These are phyloP conservation scores for Spilosoma lubricipeda DNA, from an alignment of 2,888 invertebrate species.

Conservation along the genomic window DNA sequence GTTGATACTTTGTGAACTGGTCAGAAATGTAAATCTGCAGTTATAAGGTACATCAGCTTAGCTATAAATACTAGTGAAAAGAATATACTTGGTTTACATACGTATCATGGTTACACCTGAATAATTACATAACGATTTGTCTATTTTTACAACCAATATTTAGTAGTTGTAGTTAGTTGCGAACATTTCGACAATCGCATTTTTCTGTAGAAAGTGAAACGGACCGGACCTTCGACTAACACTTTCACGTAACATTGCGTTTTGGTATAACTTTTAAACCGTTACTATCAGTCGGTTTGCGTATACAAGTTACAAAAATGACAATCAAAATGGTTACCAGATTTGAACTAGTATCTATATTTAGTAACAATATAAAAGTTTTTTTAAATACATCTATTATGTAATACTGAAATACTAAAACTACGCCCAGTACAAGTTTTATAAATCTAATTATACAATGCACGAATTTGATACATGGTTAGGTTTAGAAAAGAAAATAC, in stretches of 20 bases:
- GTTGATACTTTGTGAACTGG: neutral
- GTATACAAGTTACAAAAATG: conserved; percentile 1
- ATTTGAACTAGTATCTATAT: too few relatives aligned
- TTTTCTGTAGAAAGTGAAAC: conserved; percentile 81
- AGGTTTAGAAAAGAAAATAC: too few relatives aligned
- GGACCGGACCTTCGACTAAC: conserved; percentile 63
- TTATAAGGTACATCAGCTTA: too few relatives aligned
- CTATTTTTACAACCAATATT: neutral
- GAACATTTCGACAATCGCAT: conserved; percentile 68
- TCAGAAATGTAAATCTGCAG: too few relatives aligned
- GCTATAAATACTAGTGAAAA: neutral
- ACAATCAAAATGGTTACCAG: neutral
- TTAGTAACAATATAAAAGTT: neutral
- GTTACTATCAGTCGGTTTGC: conserved; percentile 11
- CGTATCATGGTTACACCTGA: neutral
- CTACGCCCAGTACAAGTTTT: neutral
- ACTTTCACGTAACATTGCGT: conserved; percentile 68
- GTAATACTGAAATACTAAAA: neutral
- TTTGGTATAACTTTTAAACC: conserved; percentile 39
- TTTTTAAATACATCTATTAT: neutral
- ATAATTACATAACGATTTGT: neutral
- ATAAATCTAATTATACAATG: neutral
- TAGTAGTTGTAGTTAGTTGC: conserved; percentile 22
- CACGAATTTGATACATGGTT: neutral
- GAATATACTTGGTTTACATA: neutral